Evolutionary conservation across 2,113 vertebrate genomes (phyloP).

Genomic region (Brienomyrus longianalis): DNA sequence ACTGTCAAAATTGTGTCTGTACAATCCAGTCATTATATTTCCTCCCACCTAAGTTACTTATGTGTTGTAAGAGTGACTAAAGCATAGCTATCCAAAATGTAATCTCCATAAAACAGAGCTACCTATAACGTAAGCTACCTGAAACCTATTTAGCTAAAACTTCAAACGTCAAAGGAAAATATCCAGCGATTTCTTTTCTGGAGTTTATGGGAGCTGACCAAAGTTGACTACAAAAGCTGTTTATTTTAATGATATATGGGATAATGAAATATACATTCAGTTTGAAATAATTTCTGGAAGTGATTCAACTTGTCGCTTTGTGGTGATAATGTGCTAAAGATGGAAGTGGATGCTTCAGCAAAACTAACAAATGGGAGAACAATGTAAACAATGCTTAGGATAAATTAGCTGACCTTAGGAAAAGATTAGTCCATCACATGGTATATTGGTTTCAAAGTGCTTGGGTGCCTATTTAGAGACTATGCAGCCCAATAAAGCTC

Average conservation of each 20-base stretch:
- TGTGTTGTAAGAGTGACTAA: not conserved
- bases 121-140: not conserved
- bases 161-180: not conserved
- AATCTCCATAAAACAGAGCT: not conserved
- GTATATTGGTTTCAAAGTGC: not conserved
- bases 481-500: not conserved
- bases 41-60: not conserved
- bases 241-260: not conserved
- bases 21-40: not conserved
- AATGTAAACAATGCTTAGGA: not conserved
- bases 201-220: not conserved
- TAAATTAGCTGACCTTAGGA: not conserved
- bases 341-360: not conserved
- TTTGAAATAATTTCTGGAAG: not conserved
- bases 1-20: not conserved
- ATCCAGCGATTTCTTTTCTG: not conserved
- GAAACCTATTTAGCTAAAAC: not conserved
- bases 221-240: not conserved
- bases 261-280: not conserved
- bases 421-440: not conserved
- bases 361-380: not conserved
- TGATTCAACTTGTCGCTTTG: not conserved
- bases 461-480: not conserved
- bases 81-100: not conserved
- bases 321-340: not conserved